Percentiles rank a stretch among this genome's conserved stretches.
These are phyloP conservation scores for Deilephila elpenor DNA, from an alignment of 2,888 invertebrate species.

Conservation along the genomic window DNA sequence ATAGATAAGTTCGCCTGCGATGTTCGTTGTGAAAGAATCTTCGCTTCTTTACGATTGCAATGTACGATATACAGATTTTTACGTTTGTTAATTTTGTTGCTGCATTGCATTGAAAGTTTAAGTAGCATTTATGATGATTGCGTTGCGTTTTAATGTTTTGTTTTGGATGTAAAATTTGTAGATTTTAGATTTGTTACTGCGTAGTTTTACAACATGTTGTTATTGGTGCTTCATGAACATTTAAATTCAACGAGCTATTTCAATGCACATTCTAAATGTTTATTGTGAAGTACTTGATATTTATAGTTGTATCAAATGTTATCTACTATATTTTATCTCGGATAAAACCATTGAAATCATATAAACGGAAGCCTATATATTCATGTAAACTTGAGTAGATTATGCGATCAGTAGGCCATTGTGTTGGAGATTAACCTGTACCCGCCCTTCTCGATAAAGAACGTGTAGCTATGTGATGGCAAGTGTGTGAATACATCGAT, in stretches of 20 bases:
- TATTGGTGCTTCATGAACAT: not conserved
- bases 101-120: not conserved
- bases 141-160: not conserved
- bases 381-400: not conserved
- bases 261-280: too few species aligned
- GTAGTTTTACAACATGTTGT: not conserved
- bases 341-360: not conserved
- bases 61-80: not conserved
- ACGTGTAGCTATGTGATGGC: conserved; percentile 39
- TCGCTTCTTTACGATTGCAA: not conserved
- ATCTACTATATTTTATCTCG: not conserved
- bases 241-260: not conserved
- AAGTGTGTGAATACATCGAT: conserved; percentile 37
- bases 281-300: not conserved
- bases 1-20: conserved; percentile 9
- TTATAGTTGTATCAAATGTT: not conserved
- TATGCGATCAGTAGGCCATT: conserved; percentile 25
- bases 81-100: not conserved
- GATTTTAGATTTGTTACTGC: not conserved
- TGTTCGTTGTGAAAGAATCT: conserved; percentile 5
- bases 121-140: not conserved
- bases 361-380: not conserved
- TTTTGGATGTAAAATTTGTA: not conserved
- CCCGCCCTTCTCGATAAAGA: conserved; percentile 8
- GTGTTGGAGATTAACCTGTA: conserved; percentile 25